Evolutionary conservation across 92 coral and sea anemone genomes (phyloP), one percentile per base, ranked within the genome.

Genomic region (Porites lobata): DNA sequence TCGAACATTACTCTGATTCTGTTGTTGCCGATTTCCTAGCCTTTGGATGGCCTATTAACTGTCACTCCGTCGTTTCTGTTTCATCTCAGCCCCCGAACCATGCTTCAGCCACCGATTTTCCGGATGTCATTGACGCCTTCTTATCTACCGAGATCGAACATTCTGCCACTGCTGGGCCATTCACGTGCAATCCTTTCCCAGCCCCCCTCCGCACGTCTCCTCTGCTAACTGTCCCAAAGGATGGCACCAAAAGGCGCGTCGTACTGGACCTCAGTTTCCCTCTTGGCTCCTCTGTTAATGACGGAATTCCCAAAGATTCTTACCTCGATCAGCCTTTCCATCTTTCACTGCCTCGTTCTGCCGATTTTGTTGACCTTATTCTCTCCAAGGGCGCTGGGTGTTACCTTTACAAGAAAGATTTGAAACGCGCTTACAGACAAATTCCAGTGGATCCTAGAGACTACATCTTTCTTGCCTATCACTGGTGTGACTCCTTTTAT

Each of bases 21-120:
- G 65, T 67, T 5, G 86, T 90, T 13, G 67, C 84, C 2, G 90
- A 85, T 15, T 85, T 85, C 76, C 80, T 90, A n/a, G 83, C 87
- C 76, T 90, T 77, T 26, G 90, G 93, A 68, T 90, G 93, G 90
- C 90, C 93, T 3, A 85, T 85, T 51, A 90, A 85, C 84, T 85
- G 9, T 29, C 77, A 18, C 78, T 73, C 82, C 5, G 24, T 2
- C 10, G 11, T 19, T 43, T 15, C 19, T 11, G 69, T 73, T 7
- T 5, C 70, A 56, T 56, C 90, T 52, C 50, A 77, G 8, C 29
- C 58, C 21, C 52, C 70, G 1, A 79, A 90, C 74, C 90, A 90
- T 80, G 85, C 90, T 24, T 90, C 87, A 3, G 90, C 93, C 4
- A 17, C 9, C 58, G 14, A 50, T 15, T 72, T 88, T 72, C 81